Base-by-base conservation (phyloP, 2,888 invertebrate species). In the Pterostichus niger region DNA sequence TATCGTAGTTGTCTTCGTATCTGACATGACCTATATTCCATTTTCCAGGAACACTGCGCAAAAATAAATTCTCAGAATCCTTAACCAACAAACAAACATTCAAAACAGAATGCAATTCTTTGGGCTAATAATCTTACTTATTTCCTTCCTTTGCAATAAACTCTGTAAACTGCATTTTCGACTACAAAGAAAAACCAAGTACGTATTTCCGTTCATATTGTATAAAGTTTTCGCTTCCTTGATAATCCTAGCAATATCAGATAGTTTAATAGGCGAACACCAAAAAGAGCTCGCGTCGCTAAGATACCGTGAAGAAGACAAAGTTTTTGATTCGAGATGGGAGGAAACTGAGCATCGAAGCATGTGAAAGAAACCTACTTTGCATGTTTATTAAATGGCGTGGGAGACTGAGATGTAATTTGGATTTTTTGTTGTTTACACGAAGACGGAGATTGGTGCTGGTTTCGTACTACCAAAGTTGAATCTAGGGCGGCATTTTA, bases 351-450 rank as follows among this genome's bases (percentile, higher is more conserved):
- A 24, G 40, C 40, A n/a, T 13, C 15, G 2, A 68, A 40, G 17
- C 68, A 68, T 68, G 68, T 68, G 40, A 17, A 17, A 68, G 68
- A 44, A 40, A 44, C 40, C 68, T 68, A 44, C 68, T 68, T 68
- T 68, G 68, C 68, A 68, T 44, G 15, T 68, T 68, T 40, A 68
- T 68, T 68, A 44, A 68, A 68, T 61, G 40, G 44, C n/a, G 68
- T 44, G 44, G 40, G 44, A 68, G n/a, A 24, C 35, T 4, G 44
- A 10, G 64, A 35, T 68, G 15, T 17, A 56, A 40, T 40, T 40
- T 40, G 40, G 7, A 9, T 40, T 40, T 40, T 40, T 40, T 40
- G 40, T 40, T 40, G 7, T 40, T 40, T 40, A 40, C 9, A 3
- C 40, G 3, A 40, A 40, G 40, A n/a, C n/a, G n/a, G 24, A 24